Evolutionary conservation across 2,888 invertebrate genomes (phyloP).

Genomic region (Drosophila melanocephala): DNA sequence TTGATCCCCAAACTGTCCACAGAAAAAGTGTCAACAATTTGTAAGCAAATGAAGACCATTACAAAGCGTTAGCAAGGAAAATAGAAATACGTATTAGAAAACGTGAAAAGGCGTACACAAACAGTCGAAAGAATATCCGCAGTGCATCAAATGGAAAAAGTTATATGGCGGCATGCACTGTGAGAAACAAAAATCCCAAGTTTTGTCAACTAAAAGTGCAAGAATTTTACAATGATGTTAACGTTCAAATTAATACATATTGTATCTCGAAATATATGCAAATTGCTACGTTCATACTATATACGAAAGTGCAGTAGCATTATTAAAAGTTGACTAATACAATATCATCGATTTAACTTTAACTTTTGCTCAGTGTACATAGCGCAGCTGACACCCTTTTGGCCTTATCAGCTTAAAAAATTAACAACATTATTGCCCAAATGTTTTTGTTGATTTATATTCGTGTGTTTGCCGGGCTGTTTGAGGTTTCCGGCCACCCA

Average conservation of each 20-base stretch:
- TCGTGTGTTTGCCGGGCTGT: slow-evolving; percentile 45
- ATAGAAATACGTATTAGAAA: slow-evolving; percentile 30
- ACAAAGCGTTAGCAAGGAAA: slow-evolving; percentile 52
- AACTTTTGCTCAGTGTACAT: slow-evolving; percentile 28
- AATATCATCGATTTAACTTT: background rate
- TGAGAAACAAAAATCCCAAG: background rate
- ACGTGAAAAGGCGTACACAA: slow-evolving; percentile 47
- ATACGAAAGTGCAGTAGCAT: too few species aligned
- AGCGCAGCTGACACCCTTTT: slow-evolving; percentile 32
- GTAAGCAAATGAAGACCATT: slow-evolving; percentile 71
- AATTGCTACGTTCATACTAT: too few species aligned
- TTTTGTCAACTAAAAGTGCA: background rate
- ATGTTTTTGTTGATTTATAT: slow-evolving; percentile 68
- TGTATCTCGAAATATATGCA: too few species aligned
- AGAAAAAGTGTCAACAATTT: slow-evolving; percentile 73
- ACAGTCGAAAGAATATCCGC: slow-evolving; percentile 21
- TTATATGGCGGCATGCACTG: slow-evolving; percentile 24
- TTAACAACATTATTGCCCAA: slow-evolving; percentile 78
- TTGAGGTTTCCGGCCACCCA: slow-evolving; percentile 36
- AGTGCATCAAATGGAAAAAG: slow-evolving; percentile 40
- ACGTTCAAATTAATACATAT: too few species aligned
- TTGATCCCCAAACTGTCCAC: slow-evolving; percentile 43
- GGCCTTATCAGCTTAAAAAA: slow-evolving; percentile 76
- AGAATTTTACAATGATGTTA: too few species aligned
- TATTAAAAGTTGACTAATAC: background rate